phyloP scores from a whole-genome alignment of 2,888 invertebrate species.

The Cerastis leucographa region DNA sequence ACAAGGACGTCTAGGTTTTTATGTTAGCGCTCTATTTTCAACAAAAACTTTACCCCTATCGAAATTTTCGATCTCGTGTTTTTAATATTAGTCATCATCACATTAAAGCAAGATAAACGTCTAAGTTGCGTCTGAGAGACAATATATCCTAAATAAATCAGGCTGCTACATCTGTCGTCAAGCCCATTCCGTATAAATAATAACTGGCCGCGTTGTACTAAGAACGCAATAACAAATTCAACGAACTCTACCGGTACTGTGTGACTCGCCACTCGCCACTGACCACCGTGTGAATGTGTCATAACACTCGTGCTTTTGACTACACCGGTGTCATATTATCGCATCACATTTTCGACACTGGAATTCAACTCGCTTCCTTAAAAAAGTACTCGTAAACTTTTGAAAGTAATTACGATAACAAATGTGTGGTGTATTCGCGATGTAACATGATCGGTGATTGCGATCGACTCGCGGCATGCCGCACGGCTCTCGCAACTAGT shows the following conservation, averaged over 20 bases:
- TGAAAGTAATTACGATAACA: conserved; percentile 70
- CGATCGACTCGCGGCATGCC: conserved; percentile 68
- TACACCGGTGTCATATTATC: conserved; percentile 85
- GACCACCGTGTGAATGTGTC: conserved; percentile 89
- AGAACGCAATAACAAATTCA: conserved; percentile 91
- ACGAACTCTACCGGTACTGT: conserved; percentile 90
- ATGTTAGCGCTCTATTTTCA: conserved; percentile 69
- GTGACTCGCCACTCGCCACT: conserved; percentile 86
- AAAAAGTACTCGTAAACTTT: conserved; percentile 75
- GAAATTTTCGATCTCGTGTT: conserved; percentile 66
- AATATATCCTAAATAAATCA: conserved; percentile 83
- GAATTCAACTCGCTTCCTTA: conserved; percentile 79
- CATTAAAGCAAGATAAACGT: conserved; percentile 71
- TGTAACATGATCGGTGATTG: conserved; percentile 76
- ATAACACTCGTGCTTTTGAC: conserved; percentile 84
- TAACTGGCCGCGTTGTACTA: conserved; percentile 87
- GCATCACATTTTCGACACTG: conserved; percentile 82
- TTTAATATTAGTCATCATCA: conserved; percentile 72
- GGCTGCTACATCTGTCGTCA: conserved; percentile 84
- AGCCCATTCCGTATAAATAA: conserved; percentile 83
- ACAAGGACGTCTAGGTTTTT: conserved; percentile 81
- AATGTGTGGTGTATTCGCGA: conserved; percentile 69
- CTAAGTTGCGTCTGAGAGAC: conserved; percentile 74
- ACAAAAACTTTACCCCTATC: conserved; percentile 49
- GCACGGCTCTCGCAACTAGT: conserved; percentile 58